Percentiles rank a stretch among this genome's conserved stretches.
Conservation (phyloP, 37 sponge, comb jelly and placozoan genomes). For the Ephydatia muelleri region DNA sequence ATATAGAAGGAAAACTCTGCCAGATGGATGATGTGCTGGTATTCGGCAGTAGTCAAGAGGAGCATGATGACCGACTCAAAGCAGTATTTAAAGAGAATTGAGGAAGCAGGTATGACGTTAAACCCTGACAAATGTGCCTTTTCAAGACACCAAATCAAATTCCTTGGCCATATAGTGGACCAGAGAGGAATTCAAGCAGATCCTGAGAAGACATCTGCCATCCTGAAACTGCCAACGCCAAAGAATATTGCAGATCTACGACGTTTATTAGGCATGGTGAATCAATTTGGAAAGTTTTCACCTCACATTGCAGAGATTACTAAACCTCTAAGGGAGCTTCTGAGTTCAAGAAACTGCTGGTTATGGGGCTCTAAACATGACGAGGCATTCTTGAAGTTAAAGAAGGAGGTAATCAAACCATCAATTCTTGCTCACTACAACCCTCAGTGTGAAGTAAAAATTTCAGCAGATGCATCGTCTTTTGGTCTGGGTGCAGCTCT, state of each 20-base stretch:
- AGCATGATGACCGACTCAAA: conserved; percentile 17
- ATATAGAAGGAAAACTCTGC: conserved; percentile 55
- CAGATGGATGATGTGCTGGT: conserved; percentile 45
- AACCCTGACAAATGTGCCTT: conserved; percentile 31
- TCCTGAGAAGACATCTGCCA: conserved; percentile 41
- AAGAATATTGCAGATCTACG: background rate
- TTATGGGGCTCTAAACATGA: conserved; percentile 48
- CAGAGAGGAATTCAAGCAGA: conserved; percentile 30
- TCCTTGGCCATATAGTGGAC: conserved; percentile 42
- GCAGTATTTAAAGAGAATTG: background rate
- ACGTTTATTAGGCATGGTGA: conserved; percentile 22
- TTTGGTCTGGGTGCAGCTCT: conserved; percentile 22
- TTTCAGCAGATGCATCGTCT: background rate
- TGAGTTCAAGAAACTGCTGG: conserved; percentile 39
- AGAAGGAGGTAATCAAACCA: conserved; percentile 23
- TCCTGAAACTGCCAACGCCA: conserved; percentile 35
- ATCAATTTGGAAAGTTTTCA: conserved; percentile 14
- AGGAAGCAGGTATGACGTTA: conserved; percentile 15
- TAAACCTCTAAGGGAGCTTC: conserved; percentile 38
- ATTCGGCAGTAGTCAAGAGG: conserved; percentile 13
- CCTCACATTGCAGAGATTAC: conserved; percentile 12
- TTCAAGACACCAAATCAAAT: background rate
- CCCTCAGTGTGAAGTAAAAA: background rate
- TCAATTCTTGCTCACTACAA: background rate
- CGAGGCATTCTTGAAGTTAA: conserved; percentile 27